Conservation (phyloP, 2,888 invertebrate genomes). For the Pantelozetes paolii region DNA sequence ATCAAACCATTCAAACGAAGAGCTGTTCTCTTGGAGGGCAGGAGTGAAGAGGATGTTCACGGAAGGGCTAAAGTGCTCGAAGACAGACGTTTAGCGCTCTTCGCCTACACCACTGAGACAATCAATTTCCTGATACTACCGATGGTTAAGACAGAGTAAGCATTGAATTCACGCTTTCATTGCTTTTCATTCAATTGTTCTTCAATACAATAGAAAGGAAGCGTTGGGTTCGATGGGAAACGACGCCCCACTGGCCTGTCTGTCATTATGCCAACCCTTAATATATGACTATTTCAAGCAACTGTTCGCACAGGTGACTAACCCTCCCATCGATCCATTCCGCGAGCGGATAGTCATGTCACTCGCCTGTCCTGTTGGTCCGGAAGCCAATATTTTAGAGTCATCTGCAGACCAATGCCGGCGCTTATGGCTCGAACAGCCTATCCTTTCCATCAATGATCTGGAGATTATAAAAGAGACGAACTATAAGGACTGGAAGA, state of each 20-base stretch:
- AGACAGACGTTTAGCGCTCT: slow-evolving; percentile 81
- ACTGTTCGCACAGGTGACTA: slow-evolving; percentile 96
- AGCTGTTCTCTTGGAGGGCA: slow-evolving; percentile 42
- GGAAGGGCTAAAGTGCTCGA: slow-evolving; percentile 51
- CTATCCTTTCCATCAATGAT: slow-evolving; percentile 86
- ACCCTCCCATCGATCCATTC: slow-evolving; percentile 99
- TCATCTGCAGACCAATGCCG: slow-evolving; percentile 82
- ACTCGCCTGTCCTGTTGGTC: slow-evolving; percentile 77
- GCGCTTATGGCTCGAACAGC: slow-evolving; percentile 85
- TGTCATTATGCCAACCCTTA: slow-evolving; percentile 89
- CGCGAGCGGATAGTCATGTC: slow-evolving; percentile 99
- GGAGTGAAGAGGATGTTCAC: slow-evolving; percentile 47
- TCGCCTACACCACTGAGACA: slow-evolving; percentile 91
- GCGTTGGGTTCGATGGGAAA: slow-evolving; percentile 99
- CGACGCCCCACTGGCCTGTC: slow-evolving; percentile 93
- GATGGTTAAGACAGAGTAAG: slow-evolving; percentile 83
- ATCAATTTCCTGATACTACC: slow-evolving; percentile 88
- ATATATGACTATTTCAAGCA: slow-evolving; percentile 98
- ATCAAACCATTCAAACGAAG: slow-evolving; percentile 33
- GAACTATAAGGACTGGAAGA: slow-evolving; percentile 79
- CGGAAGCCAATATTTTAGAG: slow-evolving; percentile 86
- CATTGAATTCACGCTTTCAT: not conserved
- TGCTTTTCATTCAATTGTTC: not conserved
- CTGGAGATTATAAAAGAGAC: slow-evolving; percentile 79
- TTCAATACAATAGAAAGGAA: slow-evolving; percentile 70